Percentiles rank a stretch among this genome's conserved stretches.
These are phyloP conservation scores for Hippocampus zosterae DNA, from an alignment of 2,113 vertebrate species.

Conservation along the genomic window DNA sequence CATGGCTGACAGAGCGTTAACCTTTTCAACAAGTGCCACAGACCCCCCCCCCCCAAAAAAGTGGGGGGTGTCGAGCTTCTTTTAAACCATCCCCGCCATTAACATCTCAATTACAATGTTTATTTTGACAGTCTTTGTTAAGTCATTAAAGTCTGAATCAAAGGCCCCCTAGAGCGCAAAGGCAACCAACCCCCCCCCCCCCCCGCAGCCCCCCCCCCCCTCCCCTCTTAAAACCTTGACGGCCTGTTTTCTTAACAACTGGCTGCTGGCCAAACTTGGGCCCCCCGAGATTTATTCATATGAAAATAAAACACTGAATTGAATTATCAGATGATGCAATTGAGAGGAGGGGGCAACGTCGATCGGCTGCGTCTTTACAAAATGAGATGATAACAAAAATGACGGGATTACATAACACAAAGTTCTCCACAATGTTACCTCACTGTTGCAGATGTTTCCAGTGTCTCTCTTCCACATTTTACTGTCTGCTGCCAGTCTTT, in stretches of 20 bases:
- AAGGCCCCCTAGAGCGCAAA: constrained; percentile 29
- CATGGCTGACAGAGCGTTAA: constrained; percentile 14
- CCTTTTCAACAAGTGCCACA: constrained; percentile 5
- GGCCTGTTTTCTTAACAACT: constrained; percentile 22
- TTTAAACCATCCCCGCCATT: constrained; percentile 32
- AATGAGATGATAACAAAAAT: background rate
- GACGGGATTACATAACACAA: constrained; percentile 1
- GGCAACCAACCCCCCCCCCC: constrained; percentile 4
- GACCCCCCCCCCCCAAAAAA: background rate
- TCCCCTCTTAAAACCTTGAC: constrained; percentile 19
- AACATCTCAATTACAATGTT: constrained; percentile 49
- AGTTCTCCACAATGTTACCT: background rate
- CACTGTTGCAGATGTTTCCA: constrained; percentile 13
- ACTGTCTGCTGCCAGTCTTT: constrained; percentile 2
- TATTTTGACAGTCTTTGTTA: constrained; percentile 43
- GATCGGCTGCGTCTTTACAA: background rate
- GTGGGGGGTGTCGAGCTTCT: constrained; percentile 12
- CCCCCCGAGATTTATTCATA: constrained; percentile 4
- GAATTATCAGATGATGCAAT: background rate
- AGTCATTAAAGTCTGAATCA: constrained; percentile 39
- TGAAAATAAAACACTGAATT: constrained; percentile 8
- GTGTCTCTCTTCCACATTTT: constrained; percentile 4
- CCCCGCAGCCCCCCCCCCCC: background rate
- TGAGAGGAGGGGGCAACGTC: background rate
- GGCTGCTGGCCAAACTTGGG: constrained; percentile 21